A percentile compares a stretch with the other conserved stretches of the same genome.
These are phyloP conservation scores for Umimayanthus chanpuru DNA, from an alignment of 92 coral and sea anemone species.

Conservation along the genomic window DNA sequence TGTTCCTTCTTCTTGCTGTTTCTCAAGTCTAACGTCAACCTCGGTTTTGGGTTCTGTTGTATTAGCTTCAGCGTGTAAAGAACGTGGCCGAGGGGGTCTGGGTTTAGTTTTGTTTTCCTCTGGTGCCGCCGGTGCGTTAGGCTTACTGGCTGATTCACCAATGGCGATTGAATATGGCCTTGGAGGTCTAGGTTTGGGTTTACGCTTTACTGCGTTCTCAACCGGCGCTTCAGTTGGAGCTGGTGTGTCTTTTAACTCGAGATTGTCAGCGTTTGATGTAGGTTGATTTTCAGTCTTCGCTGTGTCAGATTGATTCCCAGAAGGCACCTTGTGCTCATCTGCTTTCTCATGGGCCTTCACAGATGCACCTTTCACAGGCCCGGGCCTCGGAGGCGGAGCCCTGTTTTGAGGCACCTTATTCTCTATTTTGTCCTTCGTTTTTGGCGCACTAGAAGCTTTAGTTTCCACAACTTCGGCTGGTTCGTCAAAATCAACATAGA, in stretches of 20 bases:
- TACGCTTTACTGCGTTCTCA: not conserved
- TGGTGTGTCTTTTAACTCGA: slow-evolving; percentile 27
- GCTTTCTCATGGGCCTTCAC: slow-evolving; percentile 5
- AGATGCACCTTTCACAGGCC: slow-evolving; percentile 21
- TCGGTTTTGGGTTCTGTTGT: slow-evolving; percentile 26
- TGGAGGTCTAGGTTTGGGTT: slow-evolving; percentile 44
- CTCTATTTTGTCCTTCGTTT: slow-evolving; percentile 9
- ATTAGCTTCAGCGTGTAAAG: slow-evolving; percentile 50
- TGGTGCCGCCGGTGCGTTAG: not conserved
- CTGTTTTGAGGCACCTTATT: slow-evolving; percentile 44
- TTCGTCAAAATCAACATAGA: slow-evolving; percentile 37
- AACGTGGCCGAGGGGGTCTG: slow-evolving; percentile 75
- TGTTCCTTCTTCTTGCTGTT: not conserved
- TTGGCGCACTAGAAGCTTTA: slow-evolving; percentile 8
- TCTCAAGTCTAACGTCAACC: not conserved
- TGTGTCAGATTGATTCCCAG: not conserved
- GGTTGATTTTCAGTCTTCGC: not conserved
- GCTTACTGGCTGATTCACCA: slow-evolving; percentile 38
- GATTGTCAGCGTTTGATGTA: not conserved
- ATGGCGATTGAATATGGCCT: slow-evolving; percentile 46
- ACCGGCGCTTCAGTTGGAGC: slow-evolving; percentile 28
- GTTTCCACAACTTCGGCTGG: not conserved
- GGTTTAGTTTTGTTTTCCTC: slow-evolving; percentile 47
- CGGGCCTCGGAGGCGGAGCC: slow-evolving; percentile 62
- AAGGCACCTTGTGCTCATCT: slow-evolving; percentile 3